Percentiles rank a stretch among this genome's conserved stretches.
phyloP scores from a whole-genome alignment of 1,140 invertebrate species.

The Babylonia areolata region DNA sequence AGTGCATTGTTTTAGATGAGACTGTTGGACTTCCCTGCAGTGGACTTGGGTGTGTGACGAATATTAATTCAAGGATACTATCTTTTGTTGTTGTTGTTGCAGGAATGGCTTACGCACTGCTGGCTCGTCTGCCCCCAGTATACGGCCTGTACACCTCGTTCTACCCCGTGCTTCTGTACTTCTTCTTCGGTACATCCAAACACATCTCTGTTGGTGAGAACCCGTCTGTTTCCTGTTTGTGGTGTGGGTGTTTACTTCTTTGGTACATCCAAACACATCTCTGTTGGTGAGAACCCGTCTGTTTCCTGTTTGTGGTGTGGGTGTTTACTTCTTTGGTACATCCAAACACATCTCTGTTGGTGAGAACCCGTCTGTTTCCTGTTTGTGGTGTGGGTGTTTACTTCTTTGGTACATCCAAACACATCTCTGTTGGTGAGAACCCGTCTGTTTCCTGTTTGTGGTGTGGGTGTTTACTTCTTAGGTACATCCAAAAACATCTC shows the following conservation, averaged over 20 bases:
- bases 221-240: no score
- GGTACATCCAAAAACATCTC: not conserved
- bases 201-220: slow-evolving; percentile 76
- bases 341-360: slow-evolving; percentile 56
- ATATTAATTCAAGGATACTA: not conserved
- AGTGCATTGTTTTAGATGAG: not conserved
- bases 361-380: slow-evolving; percentile 48
- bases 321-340: slow-evolving; percentile 57
- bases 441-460: no score
- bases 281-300: slow-evolving; percentile 43
- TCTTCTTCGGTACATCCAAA: slow-evolving; percentile 76
- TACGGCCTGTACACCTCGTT: slow-evolving; percentile 77
- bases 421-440: slow-evolving; percentile 37
- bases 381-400: not conserved
- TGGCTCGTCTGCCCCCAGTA: slow-evolving; percentile 73
- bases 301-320: no score
- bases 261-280: slow-evolving; percentile 54
- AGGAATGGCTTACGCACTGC: slow-evolving; percentile 76
- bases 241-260: slow-evolving; percentile 35
- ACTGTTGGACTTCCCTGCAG: no score
- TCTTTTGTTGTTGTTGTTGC: slow-evolving; percentile 25
- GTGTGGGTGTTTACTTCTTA: slow-evolving; percentile 68
- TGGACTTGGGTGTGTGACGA: no score
- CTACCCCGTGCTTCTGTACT: slow-evolving; percentile 76
- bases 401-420: not conserved